Evolutionary conservation across 2,797 vertebrate genomes (phyloP), one percentile per base, ranked within the genome.

Genomic region (Sebastiscus tertius): DNA sequence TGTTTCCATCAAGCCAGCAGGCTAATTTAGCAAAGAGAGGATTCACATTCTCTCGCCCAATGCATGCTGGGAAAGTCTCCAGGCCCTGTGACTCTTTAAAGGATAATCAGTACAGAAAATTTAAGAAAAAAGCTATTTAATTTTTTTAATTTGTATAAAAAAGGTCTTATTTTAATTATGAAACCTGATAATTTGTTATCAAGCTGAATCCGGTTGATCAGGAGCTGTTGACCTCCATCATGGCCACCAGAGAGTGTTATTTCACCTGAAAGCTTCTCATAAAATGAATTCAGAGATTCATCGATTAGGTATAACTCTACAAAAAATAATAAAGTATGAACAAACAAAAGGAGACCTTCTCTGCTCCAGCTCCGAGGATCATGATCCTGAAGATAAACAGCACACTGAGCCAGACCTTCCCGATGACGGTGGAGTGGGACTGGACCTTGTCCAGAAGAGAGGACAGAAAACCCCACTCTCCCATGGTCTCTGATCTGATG

Each of bases 351-450:
- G 27, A 83, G 0, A 98, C 98, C 78, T 98, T 99, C 81, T 99
- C 98, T 0, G 97, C 98, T 1, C 97, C 98, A 0, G 97, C 98
- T 68, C 98, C 98, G 46, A 99, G 79, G 0, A 99, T 88, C 94
- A 99, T 95, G 94, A 99, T 98, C 83, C 98, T 96, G 91, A 99
- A 99, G 93, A 99, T 95, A 75, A 99, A 99, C 11, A 99, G 97
- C 18, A 99, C 98, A 0, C 96, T 97, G 75, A 99, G 96, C 98
- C 98, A 99, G 52, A 99, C 96, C 88, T 99, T 99, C 80, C 98
- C 98, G 61, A 98, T 95, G n/a, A 98, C 97, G 0, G 95, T 95
- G 87, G 95, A 96, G 88, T 96, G 95, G 4, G 93, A 89, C 93
- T 96, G 96, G 64, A 96, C 96, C 83, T 96, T 96, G 83, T 93